Evolutionary conservation across 2,113 vertebrate species (phyloP).

Genomic region (Kryptolebias marmoratus): DNA sequence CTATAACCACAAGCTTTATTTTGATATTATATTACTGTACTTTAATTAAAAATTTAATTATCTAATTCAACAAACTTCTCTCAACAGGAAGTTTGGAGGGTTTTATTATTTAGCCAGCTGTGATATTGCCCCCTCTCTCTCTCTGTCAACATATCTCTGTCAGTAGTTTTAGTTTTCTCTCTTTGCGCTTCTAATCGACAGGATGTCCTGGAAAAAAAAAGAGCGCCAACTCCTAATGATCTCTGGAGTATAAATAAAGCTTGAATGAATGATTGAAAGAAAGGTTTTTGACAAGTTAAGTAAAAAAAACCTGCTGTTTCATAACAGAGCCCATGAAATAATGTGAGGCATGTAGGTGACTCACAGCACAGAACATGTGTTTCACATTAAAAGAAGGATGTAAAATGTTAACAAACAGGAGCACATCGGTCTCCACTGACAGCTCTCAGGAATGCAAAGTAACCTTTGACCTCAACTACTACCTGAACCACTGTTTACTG

Average conservation of each 20-base stretch:
- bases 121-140: not conserved
- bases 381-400: conserved; percentile 62
- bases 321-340: conserved; percentile 29
- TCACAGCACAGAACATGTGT: conserved; percentile 48
- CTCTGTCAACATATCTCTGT: not conserved
- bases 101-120: no score
- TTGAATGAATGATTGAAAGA: not conserved
- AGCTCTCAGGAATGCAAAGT: conserved; percentile 52
- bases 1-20: no score
- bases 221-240: not conserved
- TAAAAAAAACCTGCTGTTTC: conserved; percentile 15
- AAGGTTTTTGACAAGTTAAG: not conserved
- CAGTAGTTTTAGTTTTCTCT: no score
- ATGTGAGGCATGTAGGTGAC: conserved; percentile 14
- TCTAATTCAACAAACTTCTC: no score
- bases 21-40: no score
- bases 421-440: conserved; percentile 58
- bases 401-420: conserved; percentile 56
- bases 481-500: conserved; percentile 49
- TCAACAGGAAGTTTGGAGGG: no score
- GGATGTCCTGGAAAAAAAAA: conserved; percentile 1
- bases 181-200: no score
- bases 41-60: no score
- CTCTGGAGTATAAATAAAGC: not conserved
- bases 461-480: conserved; percentile 59